Conservation (phyloP, 2,888 invertebrate genomes). For the Tipula lateralis region DNA sequence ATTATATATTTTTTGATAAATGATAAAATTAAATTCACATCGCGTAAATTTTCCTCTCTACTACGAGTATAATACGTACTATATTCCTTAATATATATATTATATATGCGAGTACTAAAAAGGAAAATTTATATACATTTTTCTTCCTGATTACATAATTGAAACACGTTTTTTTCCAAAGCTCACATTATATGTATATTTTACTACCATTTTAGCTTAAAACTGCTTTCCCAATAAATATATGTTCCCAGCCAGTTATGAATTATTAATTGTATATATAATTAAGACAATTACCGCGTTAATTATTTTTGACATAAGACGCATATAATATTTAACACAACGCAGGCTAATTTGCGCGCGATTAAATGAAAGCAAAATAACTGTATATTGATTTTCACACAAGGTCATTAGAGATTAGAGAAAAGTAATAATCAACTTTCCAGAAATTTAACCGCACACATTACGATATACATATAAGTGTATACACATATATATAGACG, state of each 20-base stretch:
- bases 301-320: background rate
- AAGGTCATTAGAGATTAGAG: constrained; percentile 11
- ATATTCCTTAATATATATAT: background rate
- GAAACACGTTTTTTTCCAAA: background rate
- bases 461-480: background rate
- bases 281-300: background rate
- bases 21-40: constrained; percentile 19
- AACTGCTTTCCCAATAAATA: background rate
- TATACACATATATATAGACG: background rate
- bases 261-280: background rate
- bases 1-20: background rate
- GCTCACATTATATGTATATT: too few relatives aligned
- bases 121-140: background rate
- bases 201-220: background rate
- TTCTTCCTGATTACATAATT: constrained; percentile 11
- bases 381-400: background rate
- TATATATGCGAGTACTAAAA: background rate
- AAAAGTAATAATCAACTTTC: background rate
- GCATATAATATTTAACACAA: background rate
- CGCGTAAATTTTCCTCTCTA: background rate
- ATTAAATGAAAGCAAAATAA: background rate
- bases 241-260: background rate
- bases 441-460: background rate
- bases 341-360: background rate
- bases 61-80: background rate